Percentiles rank a stretch among this genome's conserved stretches.
These are phyloP conservation scores for Cryptus viduatorius DNA, from an alignment of 2,888 invertebrate genomes.

Conservation along the genomic window DNA sequence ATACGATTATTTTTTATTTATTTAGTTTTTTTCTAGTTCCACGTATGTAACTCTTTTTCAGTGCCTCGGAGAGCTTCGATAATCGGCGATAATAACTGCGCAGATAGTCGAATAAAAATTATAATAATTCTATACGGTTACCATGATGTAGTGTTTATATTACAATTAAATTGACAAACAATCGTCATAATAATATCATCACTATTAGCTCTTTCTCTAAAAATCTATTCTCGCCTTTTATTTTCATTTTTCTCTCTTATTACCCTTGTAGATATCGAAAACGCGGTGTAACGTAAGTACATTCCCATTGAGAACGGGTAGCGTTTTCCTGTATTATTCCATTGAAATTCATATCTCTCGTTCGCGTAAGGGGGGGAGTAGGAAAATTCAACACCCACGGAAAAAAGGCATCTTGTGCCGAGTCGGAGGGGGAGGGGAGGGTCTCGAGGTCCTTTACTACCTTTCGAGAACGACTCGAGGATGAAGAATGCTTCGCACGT, in stretches of 20 bases:
- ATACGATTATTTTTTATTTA: conserved; percentile 23
- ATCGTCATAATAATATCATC: conserved; percentile 76
- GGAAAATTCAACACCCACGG: conserved; percentile 53
- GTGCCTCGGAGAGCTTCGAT: conserved; percentile 51
- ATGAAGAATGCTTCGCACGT: not conserved
- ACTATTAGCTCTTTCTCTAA: conserved; percentile 74
- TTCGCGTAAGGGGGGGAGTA: conserved; percentile 28
- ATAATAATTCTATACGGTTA: conserved; percentile 70
- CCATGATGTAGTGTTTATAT: conserved; percentile 73
- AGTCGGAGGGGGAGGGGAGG: conserved; percentile 36
- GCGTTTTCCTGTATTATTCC: conserved; percentile 63
- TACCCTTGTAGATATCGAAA: conserved; percentile 66
- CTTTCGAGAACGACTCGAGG: conserved; percentile 42
- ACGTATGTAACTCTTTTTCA: conserved; percentile 39
- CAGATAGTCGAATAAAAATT: conserved; percentile 69
- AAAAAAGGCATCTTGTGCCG: conserved; percentile 63
- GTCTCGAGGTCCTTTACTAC: conserved; percentile 45
- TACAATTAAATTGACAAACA: conserved; percentile 78
- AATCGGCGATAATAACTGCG: conserved; percentile 64
- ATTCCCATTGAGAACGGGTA: conserved; percentile 55
- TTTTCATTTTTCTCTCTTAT: conserved; percentile 13
- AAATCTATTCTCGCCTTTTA: conserved; percentile 71
- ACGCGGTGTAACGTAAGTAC: conserved; percentile 66
- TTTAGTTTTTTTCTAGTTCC: conserved; percentile 51
- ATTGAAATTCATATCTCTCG: conserved; percentile 43